Evolutionary conservation across 2,888 invertebrate species (phyloP).

Genomic region (Aspidiotus destructor): DNA sequence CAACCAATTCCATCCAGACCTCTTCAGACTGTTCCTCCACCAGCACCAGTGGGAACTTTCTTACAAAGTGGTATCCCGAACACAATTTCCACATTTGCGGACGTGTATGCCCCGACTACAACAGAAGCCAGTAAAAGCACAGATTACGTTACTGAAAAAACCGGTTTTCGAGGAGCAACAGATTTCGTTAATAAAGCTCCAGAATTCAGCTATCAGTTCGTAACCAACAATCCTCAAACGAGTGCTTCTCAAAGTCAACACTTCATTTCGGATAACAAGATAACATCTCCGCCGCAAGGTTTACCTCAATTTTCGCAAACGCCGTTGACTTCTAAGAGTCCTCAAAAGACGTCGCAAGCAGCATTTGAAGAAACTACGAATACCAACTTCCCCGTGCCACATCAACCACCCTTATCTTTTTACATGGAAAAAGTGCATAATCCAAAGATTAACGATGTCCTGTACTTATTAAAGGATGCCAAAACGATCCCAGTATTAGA

Average conservation of each 20-base stretch:
- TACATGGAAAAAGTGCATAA: slow-evolving; percentile 52
- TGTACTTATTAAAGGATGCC: slow-evolving; percentile 58
- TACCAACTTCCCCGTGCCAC: slow-evolving; percentile 46
- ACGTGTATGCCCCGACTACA: slow-evolving; percentile 13
- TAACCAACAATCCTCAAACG: slow-evolving; percentile 20
- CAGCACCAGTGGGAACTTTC: slow-evolving; percentile 12
- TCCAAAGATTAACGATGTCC: slow-evolving; percentile 59
- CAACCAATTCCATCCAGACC: slow-evolving; percentile 33
- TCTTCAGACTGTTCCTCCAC: background rate
- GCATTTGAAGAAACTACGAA: slow-evolving; percentile 7
- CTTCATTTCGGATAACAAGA: slow-evolving; percentile 19
- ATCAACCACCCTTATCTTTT: slow-evolving; percentile 75
- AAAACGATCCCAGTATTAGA: slow-evolving; percentile 69
- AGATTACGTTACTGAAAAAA: slow-evolving; percentile 19
- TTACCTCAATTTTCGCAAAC: slow-evolving; percentile 9
- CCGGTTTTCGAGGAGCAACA: background rate
- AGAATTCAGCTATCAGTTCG: slow-evolving; percentile 21
- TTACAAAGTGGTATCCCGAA: background rate
- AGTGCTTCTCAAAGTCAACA: slow-evolving; percentile 27
- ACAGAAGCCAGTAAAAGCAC: slow-evolving; percentile 5
- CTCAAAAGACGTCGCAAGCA: slow-evolving; percentile 6
- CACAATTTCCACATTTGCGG: background rate
- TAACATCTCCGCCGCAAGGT: slow-evolving; percentile 8
- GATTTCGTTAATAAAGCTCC: background rate
- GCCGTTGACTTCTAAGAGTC: background rate